Evolutionary conservation across 1,140 invertebrate species (phyloP), one percentile per base, ranked within the genome.

Genomic region (Octopus bimaculoides): DNA sequence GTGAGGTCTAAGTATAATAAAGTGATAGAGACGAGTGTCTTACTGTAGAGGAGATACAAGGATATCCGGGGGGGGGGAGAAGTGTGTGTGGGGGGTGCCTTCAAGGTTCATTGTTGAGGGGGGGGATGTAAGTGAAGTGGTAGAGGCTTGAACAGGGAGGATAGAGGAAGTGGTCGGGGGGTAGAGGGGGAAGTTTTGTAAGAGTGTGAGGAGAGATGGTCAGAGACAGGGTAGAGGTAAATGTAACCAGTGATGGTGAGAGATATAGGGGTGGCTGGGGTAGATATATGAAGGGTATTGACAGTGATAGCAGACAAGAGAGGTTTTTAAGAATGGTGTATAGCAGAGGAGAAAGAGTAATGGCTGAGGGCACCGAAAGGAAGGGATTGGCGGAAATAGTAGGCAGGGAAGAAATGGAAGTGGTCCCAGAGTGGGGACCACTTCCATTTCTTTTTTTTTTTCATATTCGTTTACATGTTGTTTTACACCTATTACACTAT

Each of bases 101-200:
- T 2, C 26, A 41, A 41, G 26, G 26, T 41, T 41, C 26, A 41
- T 41, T 41, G 26, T 41, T 1, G 56, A 4, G 56, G 56, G 56
- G 56, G 56, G 56, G 17, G 4, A 61, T 9, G 17, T 9, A 54
- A 80, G 79, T 10, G 73, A 80, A 12, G 54, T 75, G 7, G 78
- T 80, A 10, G 87, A 87, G 69, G 85, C 84, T 41, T 41, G 73
- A 85, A 81, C n/a, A 80, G 78, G 52, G 87, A 88, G 56, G 82
- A 81, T 8, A 80, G 86, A 17, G 75, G 74, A 54, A 84, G 82
- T 56, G 80, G 85, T 17, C 69, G 86, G 5, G 81, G 81, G 12
- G 81, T 84, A 81, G 83, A 61, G 56, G 56, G 17, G 56, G 17
- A 17, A 61, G 56, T 41, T 86, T 66, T 69, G 26, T 41, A 41